Evolutionary conservation across 2,113 vertebrate species (phyloP).

Genomic region (Clarias macrocephalus): DNA sequence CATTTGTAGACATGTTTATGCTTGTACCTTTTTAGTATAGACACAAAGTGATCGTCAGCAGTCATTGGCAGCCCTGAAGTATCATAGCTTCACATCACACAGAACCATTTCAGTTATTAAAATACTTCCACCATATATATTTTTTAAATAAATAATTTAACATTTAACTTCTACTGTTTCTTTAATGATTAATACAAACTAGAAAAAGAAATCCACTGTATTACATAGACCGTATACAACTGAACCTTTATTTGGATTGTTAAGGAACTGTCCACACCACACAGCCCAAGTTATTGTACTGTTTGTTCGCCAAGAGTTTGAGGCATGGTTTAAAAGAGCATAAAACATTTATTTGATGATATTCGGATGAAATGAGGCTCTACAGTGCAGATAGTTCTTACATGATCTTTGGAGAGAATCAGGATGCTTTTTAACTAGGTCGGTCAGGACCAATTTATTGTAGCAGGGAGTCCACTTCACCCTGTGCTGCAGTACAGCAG

Average conservation of each 20-base stretch:
- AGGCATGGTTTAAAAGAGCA: neutral
- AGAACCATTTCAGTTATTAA: neutral
- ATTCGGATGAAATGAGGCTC: neutral
- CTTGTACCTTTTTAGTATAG: neutral
- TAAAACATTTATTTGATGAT: conserved; percentile 4
- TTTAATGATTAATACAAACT: neutral
- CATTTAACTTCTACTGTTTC: neutral
- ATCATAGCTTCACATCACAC: neutral
- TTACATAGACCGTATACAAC: neutral
- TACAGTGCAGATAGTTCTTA: conserved; percentile 62
- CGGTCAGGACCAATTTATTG: conserved; percentile 24
- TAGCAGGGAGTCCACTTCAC: conserved; percentile 12
- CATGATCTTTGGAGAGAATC: conserved; percentile 55
- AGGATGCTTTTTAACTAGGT: conserved; percentile 61
- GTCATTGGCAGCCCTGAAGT: neutral
- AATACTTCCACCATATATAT: neutral
- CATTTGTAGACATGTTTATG: neutral
- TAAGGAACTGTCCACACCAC: neutral
- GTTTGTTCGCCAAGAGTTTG: neutral
- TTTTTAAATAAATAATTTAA: too few species aligned
- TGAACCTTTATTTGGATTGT: neutral
- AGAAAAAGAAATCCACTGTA: neutral
- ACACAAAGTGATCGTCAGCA: neutral
- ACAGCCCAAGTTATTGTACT: neutral
- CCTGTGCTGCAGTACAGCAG: neutral